These are phyloP conservation scores for Cydia fagiglandana DNA, from an alignment of 1,140 invertebrate species.

Conservation along the genomic window DNA sequence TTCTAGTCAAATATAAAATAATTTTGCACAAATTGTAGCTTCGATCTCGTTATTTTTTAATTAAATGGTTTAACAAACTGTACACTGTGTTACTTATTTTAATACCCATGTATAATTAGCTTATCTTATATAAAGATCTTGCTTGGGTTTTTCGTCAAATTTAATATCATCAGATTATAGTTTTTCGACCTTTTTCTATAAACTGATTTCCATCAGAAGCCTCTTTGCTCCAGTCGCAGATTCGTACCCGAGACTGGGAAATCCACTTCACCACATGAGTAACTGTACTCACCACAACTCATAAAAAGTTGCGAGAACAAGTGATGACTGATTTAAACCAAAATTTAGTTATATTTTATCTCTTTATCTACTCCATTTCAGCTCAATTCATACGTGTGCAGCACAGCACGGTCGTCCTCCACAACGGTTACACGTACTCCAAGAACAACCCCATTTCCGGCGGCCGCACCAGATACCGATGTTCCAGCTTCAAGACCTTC, in stretches of 20 bases:
- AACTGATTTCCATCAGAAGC: too few relatives aligned
- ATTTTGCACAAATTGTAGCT: slow-evolving; percentile 27
- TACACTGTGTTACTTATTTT: background rate
- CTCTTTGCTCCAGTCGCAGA: too few relatives aligned
- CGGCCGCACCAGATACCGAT: slow-evolving; percentile 48
- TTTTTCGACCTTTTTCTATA: too few relatives aligned
- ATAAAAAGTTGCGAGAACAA: too few relatives aligned
- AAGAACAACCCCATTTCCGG: slow-evolving; percentile 41
- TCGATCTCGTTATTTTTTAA: slow-evolving; percentile 23
- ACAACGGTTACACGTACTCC: slow-evolving; percentile 45
- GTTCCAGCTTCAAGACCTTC: slow-evolving; percentile 40
- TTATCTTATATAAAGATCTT: background rate
- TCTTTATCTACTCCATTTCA: background rate
- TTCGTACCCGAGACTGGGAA: too few relatives aligned
- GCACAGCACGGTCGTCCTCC: background rate
- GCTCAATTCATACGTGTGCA: background rate
- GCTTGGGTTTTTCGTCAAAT: too few relatives aligned
- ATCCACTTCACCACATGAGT: too few relatives aligned
- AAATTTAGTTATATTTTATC: background rate
- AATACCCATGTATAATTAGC: background rate
- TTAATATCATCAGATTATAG: too few relatives aligned
- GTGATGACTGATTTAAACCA: too few relatives aligned
- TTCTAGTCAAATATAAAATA: slow-evolving; percentile 14
- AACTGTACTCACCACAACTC: too few relatives aligned
- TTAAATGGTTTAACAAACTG: slow-evolving; percentile 9